A percentile compares a stretch with the other conserved stretches of the same genome.
phyloP scores from a whole-genome alignment of 2,113 vertebrate species.

The Tretioscincus oriximinensis region DNA sequence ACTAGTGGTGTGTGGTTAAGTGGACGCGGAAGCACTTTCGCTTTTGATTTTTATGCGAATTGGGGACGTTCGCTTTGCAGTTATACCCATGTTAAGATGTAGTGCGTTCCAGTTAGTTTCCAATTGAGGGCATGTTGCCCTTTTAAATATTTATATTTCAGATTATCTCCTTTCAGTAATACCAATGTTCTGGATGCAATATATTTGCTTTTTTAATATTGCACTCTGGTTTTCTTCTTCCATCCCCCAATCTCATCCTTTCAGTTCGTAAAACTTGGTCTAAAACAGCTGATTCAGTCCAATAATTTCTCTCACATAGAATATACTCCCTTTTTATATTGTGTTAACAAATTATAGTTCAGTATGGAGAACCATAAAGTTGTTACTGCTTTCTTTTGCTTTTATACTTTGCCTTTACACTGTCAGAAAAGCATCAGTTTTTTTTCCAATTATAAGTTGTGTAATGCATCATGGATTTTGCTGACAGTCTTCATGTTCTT shows the following conservation, averaged over 20 bases:
- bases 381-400: conserved; percentile 43
- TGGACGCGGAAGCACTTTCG: too few relatives aligned
- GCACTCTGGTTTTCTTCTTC: neutral
- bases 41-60: too few relatives aligned
- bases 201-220: too few relatives aligned
- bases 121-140: too few relatives aligned
- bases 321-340: neutral
- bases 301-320: conserved; percentile 29
- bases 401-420: conserved; percentile 62
- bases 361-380: conserved; percentile 42
- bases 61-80: too few relatives aligned
- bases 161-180: too few relatives aligned
- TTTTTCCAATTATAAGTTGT: conserved; percentile 78
- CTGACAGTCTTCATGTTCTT: conserved; percentile 78
- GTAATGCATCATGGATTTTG: conserved; percentile 79
- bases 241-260: neutral
- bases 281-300: conserved; percentile 12
- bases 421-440: conserved; percentile 69
- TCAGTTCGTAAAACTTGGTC: conserved; percentile 3
- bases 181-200: too few relatives aligned
- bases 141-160: too few relatives aligned
- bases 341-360: conserved; percentile 52
- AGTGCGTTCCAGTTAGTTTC: too few relatives aligned
- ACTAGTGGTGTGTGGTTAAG: too few relatives aligned
- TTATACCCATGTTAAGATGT: too few relatives aligned